Conservation (phyloP, 2,888 invertebrate species). For the Platycheirus rosarum region DNA sequence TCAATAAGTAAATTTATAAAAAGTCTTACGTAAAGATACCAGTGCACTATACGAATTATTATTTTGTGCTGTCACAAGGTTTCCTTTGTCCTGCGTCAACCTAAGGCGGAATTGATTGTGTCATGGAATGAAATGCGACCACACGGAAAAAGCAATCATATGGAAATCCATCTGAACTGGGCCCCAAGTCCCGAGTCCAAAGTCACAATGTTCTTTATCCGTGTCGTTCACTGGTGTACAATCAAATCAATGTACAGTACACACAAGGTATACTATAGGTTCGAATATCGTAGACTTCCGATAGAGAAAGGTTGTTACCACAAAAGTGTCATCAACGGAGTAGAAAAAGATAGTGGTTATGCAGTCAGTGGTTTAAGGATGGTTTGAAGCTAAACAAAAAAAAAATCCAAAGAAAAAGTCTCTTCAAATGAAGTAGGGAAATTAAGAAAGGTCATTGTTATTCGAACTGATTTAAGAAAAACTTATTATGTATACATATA, state of each 20-base stretch:
- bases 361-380: neutral
- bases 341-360: neutral
- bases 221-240: neutral
- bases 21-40: neutral
- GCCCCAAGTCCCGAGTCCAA: constrained; percentile 1
- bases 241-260: neutral
- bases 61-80: constrained; percentile 44
- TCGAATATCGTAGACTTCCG: neutral
- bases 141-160: constrained; percentile 62
- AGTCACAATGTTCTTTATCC: constrained; percentile 9
- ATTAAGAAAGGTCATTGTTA: constrained; percentile 11
- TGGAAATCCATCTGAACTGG: constrained; percentile 40
- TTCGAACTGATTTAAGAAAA: neutral
- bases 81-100: constrained; percentile 47
- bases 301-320: neutral
- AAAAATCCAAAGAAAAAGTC: neutral
- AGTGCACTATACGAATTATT: constrained; percentile 26
- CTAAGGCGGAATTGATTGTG: constrained; percentile 46
- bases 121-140: constrained; percentile 51
- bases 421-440: constrained; percentile 10
- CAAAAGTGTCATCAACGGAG: neutral
- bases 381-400: neutral
- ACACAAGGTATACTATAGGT: neutral
- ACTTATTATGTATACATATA: neutral
- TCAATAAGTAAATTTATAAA: too few species aligned